Conservation (phyloP, 2,797 vertebrate species). For the Coluber constrictor region DNA sequence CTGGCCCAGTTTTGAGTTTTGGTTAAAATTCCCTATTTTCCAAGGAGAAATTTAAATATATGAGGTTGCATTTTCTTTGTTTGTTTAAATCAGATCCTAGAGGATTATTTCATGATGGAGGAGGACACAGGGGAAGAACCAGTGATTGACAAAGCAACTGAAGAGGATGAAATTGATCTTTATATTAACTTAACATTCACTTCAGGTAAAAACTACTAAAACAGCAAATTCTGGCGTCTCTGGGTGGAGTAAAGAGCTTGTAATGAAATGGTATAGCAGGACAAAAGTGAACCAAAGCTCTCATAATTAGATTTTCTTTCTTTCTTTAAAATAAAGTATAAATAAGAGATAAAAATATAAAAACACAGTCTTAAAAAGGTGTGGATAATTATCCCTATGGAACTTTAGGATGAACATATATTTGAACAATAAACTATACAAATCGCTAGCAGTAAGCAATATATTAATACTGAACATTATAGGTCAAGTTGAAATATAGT, state of each 20-base stretch:
- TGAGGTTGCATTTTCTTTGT: background rate
- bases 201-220: background rate
- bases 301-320: background rate
- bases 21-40: background rate
- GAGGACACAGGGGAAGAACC: conserved; percentile 71
- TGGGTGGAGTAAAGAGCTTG: background rate
- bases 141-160: conserved; percentile 78
- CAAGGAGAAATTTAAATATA: background rate
- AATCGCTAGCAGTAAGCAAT: background rate
- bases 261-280: background rate
- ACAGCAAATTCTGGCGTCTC: background rate
- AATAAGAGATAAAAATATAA: background rate
- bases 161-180: conserved; percentile 82
- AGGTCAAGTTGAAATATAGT: background rate
- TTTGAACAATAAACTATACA: background rate
- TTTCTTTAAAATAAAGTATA: background rate
- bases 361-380: background rate
- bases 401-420: background rate
- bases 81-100: conserved; percentile 58
- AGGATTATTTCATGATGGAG: conserved; percentile 68
- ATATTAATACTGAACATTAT: background rate
- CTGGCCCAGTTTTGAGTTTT: background rate
- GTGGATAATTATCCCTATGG: background rate
- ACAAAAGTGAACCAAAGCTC: background rate
- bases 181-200: conserved; percentile 83